These are phyloP conservation scores for Threskiornis aethiopicus DNA, from an alignment of 2,797 vertebrate genomes.

Conservation along the genomic window DNA sequence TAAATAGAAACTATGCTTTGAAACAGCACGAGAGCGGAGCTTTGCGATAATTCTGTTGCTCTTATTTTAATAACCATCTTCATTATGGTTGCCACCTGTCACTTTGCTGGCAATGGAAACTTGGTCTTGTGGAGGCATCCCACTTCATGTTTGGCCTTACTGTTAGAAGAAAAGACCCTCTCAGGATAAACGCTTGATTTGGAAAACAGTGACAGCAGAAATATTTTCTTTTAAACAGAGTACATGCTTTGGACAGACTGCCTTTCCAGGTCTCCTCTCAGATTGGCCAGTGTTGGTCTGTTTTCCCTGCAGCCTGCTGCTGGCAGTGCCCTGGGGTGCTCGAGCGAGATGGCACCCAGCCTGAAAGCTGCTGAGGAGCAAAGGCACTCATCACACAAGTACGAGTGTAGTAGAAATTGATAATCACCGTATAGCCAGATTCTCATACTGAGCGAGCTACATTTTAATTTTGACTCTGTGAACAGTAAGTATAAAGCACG, in stretches of 20 bases:
- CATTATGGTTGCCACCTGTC: neutral
- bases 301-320: neutral
- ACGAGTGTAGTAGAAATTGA: neutral
- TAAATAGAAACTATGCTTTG: neutral
- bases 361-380: neutral
- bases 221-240: neutral
- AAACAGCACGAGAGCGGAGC: neutral
- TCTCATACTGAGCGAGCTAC: neutral
- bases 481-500: neutral
- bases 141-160: neutral
- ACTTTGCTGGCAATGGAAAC: neutral
- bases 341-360: neutral
- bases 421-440: neutral
- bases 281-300: neutral
- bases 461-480: neutral
- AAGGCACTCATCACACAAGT: neutral
- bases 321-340: neutral
- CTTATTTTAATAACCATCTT: neutral
- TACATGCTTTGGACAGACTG: accelerated
- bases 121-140: neutral
- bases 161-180: neutral
- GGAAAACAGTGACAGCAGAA: neutral
- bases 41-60: neutral
- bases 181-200: neutral
- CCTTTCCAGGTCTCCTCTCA: neutral